Conservation (phyloP, 2,888 invertebrate species). For the Tetropium fuscum region DNA sequence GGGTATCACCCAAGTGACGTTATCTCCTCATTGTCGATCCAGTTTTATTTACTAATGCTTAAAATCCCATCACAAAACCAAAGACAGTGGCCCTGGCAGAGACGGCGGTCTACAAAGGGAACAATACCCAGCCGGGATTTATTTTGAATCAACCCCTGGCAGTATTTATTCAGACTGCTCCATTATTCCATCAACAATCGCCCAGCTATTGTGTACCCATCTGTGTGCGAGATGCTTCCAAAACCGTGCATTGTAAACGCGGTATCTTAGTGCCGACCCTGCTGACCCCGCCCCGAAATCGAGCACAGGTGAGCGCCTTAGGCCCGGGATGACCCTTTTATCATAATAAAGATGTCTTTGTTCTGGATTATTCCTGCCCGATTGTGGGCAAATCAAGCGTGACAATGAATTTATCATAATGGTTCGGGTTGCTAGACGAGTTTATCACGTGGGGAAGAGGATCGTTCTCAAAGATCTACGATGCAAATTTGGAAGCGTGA, state of each 20-base stretch:
- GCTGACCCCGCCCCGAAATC: slow-evolving; percentile 39
- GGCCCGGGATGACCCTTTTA: slow-evolving; percentile 40
- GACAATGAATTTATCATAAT: slow-evolving; percentile 46
- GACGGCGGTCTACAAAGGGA: slow-evolving; percentile 46
- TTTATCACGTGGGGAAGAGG: slow-evolving; percentile 37
- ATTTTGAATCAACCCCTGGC: slow-evolving; percentile 48
- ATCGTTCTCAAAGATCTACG: slow-evolving; percentile 1
- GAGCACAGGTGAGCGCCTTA: slow-evolving; percentile 33
- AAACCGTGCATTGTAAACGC: slow-evolving; percentile 42
- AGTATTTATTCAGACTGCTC: slow-evolving; percentile 61
- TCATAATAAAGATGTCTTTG: slow-evolving; percentile 49
- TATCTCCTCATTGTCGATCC: slow-evolving; percentile 30
- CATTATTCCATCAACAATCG: slow-evolving; percentile 65
- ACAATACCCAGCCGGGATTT: slow-evolving; percentile 54
- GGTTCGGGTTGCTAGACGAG: slow-evolving; percentile 39
- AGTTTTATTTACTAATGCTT: slow-evolving; percentile 44
- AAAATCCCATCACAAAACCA: slow-evolving; percentile 57
- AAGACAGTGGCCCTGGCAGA: slow-evolving; percentile 53
- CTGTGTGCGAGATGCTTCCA: slow-evolving; percentile 54
- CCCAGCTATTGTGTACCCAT: slow-evolving; percentile 63
- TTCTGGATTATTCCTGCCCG: slow-evolving; percentile 42
- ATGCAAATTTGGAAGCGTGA: slow-evolving; percentile 3
- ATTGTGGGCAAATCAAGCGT: slow-evolving; percentile 47
- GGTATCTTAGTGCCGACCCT: slow-evolving; percentile 47
- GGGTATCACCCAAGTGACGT: no score